A percentile compares a stretch with the other conserved stretches of the same genome.
Conservation (phyloP, 1,140 invertebrate species). For the Homarus americanus region DNA sequence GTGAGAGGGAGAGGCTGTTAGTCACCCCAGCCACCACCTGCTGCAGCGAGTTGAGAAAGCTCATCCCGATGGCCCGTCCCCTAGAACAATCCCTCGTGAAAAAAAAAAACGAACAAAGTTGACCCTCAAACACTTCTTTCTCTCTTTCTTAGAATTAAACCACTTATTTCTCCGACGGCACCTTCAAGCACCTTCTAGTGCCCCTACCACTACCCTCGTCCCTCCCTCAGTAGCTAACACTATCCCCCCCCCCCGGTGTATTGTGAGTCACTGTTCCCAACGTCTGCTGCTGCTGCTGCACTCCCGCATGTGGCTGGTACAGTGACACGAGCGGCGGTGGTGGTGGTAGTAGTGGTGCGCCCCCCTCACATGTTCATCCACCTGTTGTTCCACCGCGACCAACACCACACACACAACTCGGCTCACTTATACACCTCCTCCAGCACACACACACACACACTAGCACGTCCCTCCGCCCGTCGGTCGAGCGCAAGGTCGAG, state of each 20-base stretch:
- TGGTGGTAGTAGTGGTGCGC: no score
- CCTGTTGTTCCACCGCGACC: no score
- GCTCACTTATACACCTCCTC: background rate
- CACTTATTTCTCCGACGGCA: no score
- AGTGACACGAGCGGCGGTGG: background rate
- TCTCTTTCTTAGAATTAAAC: background rate
- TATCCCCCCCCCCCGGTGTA: background rate
- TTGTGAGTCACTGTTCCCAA: background rate
- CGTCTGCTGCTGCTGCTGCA: background rate
- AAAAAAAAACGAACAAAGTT: background rate
- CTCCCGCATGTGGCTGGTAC: conserved; percentile 18
- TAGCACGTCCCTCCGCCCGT: no score
- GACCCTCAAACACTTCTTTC: background rate
- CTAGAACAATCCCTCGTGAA: background rate
- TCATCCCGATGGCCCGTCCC: conserved; percentile 81
- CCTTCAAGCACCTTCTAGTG: no score
- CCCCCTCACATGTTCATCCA: background rate
- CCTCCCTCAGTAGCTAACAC: background rate
- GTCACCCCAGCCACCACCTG: conserved; percentile 85
- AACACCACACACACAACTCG: background rate
- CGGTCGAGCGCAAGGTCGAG: no score
- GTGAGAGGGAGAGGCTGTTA: conserved; percentile 86
- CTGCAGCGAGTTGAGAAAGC: conserved; percentile 89
- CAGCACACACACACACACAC: background rate
- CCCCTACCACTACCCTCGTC: background rate